Evolutionary conservation across 2,113 vertebrate genomes (phyloP), one percentile per base, ranked within the genome.

Genomic region (Oreochromis spilurus): DNA sequence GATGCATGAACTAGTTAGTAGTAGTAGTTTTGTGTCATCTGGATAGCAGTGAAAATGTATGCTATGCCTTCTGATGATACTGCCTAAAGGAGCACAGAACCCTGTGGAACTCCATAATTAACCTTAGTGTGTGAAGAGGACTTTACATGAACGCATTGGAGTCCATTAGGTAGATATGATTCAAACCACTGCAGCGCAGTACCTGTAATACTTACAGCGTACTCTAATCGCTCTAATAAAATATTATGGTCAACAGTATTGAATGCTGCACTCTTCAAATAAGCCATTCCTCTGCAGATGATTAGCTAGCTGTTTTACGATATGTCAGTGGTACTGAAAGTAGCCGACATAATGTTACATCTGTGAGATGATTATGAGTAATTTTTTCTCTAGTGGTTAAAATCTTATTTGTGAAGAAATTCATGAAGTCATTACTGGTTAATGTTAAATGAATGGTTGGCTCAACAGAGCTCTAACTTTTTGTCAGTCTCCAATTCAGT

Each of bases 51-150:
- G 55, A 31, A 58, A 58, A 58, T 17, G 0, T 17, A 17, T 58
- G 14, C 26, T 17, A 3, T 58, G 3, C 55, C 0, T 17, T 58
- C 26, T 58, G 26, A 31, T 58, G 14, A 58, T 58, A 7, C 4
- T 58, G 55, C 26, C 55, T 58, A 31, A 58, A 58, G 3, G 0
- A 31, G 55, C 0, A 1, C 2, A 31, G 55, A 58, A 58, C 55
- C 2, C 2, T 0, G 1, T 58, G 55, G 0, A 31, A 9, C 55
- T 58, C 55, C 26, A 58, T 58, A 58, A 31, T 58, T 31, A 17
- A 58, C 26, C 55, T 1, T 3, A 58, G 13, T 16, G 7, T 31
- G 55, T 58, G 14, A 58, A 58, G 4, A 17, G 26, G 55, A 31
- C 26, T 58, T 58, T 29, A 58, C 26, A 58, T 31, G 55, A 58